Base-by-base conservation (phyloP, 2,888 invertebrate genomes). In the Luperina nickerlii region DNA sequence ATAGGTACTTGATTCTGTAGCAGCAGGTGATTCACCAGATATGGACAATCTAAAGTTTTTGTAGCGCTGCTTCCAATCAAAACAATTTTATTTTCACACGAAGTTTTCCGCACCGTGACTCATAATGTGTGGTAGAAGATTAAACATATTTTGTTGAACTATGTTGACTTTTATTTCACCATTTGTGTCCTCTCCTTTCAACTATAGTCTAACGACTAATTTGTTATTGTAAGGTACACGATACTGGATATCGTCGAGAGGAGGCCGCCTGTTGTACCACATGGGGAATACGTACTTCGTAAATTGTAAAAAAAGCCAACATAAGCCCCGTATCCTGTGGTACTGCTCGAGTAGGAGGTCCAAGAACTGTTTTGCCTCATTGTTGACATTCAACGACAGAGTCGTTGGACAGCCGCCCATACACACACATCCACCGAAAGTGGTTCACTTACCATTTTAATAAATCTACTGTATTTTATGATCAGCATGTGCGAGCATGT, bases 311-410 rank as follows among this genome's bases (percentile, higher is more conserved):
- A 93, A 92, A 84, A 92, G 90, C 54, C 91, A 92, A 84, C 90
- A 92, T 76, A 90, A 92, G 79, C 84, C 92, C 24, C 91, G 94
- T 9, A 89, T 94, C 66, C 91, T 95, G 60, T 95, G 95, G 94
- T 95, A 94, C 90, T 95, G 95, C 83, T 95, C 95, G 4, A 94
- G 94, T n/a, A 90, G 95, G 78, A 95, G 93, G 84, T 94, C 94
- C 18, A 92, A 91, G 45, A 92, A 91, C 81, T 96, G 95, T 85
- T 92, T 91, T 7, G 95, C 95, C 24, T 94, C 94, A 4, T 85
- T 95, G 54, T 90, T 94, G 73, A 95, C 94, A 11, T 87, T 93
- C 76, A 91, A 94, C 83, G 93, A 93, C 84, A 89, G 87, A 42
- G 92, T 96, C 48, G 87, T 95, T 62, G 93, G 93, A 6, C 92